These are phyloP conservation scores for Leiothrix lutea DNA, from an alignment of 2,113 vertebrate genomes.

Conservation along the genomic window DNA sequence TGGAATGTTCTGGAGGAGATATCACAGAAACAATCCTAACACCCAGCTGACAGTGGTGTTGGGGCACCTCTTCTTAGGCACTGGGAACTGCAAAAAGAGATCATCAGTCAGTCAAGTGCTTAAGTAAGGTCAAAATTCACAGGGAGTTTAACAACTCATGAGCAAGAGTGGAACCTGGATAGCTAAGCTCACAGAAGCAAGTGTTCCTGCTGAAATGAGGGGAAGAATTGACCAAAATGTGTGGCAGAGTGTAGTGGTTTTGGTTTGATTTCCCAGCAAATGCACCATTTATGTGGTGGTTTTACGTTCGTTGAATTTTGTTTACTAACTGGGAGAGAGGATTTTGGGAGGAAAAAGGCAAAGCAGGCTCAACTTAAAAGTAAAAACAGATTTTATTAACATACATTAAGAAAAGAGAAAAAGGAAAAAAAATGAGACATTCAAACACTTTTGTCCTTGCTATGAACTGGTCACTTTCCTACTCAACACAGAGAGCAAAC, in stretches of 20 bases:
- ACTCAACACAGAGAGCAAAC: too few species aligned
- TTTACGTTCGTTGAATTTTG: too few species aligned
- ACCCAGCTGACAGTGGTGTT: neutral
- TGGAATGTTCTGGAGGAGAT: neutral
- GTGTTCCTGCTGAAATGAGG: neutral
- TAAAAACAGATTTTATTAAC: too few species aligned
- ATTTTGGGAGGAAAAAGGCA: too few species aligned
- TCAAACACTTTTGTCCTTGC: too few species aligned
- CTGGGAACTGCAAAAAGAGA: neutral
- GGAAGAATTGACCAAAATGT: neutral
- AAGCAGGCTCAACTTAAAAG: too few species aligned
- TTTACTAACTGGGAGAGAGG: too few species aligned
- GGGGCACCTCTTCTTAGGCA: neutral
- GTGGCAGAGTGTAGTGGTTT: neutral
- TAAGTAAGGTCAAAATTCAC: neutral
- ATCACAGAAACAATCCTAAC: neutral
- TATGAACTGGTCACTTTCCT: too few species aligned
- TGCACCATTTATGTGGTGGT: too few species aligned
- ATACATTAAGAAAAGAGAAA: too few species aligned
- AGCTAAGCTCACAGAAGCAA: neutral
- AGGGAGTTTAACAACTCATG: neutral
- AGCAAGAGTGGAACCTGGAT: neutral
- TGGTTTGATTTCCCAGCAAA: too few species aligned
- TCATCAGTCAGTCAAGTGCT: neutral
- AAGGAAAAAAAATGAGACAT: too few species aligned